Evolutionary conservation across 2,113 vertebrate genomes (phyloP).

Genomic region (Albula goreensis): DNA sequence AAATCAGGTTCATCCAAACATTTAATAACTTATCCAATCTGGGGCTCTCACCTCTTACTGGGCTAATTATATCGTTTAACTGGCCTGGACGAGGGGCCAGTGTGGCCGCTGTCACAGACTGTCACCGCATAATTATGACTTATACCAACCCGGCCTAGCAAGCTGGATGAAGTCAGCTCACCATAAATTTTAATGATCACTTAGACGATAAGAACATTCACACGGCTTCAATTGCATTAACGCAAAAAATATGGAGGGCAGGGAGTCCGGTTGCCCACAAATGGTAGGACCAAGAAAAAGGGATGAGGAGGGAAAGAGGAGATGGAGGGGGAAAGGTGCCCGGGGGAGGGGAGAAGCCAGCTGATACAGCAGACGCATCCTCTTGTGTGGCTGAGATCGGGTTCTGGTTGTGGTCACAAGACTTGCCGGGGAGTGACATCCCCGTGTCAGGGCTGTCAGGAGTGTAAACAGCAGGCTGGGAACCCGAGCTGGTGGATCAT

Average conservation of each 20-base stretch:
- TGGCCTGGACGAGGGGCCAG: conserved; percentile 55
- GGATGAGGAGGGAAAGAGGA: background rate
- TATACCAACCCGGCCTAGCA: conserved; percentile 62
- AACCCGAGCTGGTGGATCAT: conserved; percentile 51
- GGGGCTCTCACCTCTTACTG: conserved; percentile 63
- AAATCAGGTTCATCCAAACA: conserved; percentile 73
- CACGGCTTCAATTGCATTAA: conserved; percentile 49
- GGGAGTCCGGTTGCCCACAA: conserved; percentile 7
- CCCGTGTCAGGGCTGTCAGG: conserved; percentile 56
- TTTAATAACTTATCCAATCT: conserved; percentile 74
- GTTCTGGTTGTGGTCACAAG: conserved; percentile 54
- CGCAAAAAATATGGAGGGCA: conserved; percentile 45
- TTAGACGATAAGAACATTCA: conserved; percentile 59
- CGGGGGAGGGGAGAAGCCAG: conserved; percentile 26
- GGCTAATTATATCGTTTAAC: conserved; percentile 71
- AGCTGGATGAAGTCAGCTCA: conserved; percentile 69
- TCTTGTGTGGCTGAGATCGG: conserved; percentile 54
- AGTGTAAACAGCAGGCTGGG: conserved; percentile 51
- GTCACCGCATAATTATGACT: conserved; percentile 75
- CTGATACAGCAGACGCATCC: conserved; percentile 42
- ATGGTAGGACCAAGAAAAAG: background rate
- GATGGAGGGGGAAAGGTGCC: background rate
- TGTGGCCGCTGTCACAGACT: conserved; percentile 52
- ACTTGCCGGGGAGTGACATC: conserved; percentile 33
- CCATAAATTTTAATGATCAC: conserved; percentile 73